A percentile compares a stretch with the other conserved stretches of the same genome.
These are phyloP conservation scores for Orchesella cincta DNA, from an alignment of 1,140 invertebrate species.

Conservation along the genomic window DNA sequence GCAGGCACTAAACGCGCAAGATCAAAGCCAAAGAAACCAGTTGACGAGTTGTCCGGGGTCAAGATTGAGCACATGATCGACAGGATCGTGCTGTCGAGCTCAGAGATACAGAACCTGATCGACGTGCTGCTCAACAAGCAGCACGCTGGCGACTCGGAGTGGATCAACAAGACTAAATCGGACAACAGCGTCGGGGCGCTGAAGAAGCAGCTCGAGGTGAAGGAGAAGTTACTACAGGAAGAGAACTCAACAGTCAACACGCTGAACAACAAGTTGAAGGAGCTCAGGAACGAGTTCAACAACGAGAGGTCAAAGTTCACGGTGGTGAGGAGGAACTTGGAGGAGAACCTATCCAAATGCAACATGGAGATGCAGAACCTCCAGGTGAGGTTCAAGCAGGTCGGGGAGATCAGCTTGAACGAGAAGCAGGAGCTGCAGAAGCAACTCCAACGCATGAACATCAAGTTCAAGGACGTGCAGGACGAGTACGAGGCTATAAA, in stretches of 20 bases:
- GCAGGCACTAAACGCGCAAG: conserved; percentile 18
- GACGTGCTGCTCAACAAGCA: conserved; percentile 84
- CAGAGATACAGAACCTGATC: conserved; percentile 83
- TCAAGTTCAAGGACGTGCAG: conserved; percentile 24
- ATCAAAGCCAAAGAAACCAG: conserved; percentile 18
- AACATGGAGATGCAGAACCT: neutral
- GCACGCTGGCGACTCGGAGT: conserved; percentile 77
- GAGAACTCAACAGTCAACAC: conserved; percentile 68
- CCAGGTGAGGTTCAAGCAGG: neutral
- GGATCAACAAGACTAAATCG: conserved; percentile 65
- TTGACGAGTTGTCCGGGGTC: conserved; percentile 32
- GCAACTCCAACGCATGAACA: neutral
- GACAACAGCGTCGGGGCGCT: conserved; percentile 1
- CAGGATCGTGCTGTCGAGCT: conserved; percentile 65
- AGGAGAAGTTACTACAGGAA: conserved; percentile 69
- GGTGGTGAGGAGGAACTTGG: conserved; percentile 61
- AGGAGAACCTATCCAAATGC: conserved; percentile 56
- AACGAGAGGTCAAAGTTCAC: conserved; percentile 64
- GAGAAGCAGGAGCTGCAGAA: conserved; percentile 7
- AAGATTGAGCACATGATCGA: conserved; percentile 41
- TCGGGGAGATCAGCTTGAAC: neutral
- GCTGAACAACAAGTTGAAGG: conserved; percentile 73
- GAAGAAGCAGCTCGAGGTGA: conserved; percentile 73
- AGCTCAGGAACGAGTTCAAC: conserved; percentile 72
- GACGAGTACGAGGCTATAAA: conserved; percentile 22